Evolutionary conservation across 1,140 invertebrate species (phyloP).

Genomic region (Drosophila varians): DNA sequence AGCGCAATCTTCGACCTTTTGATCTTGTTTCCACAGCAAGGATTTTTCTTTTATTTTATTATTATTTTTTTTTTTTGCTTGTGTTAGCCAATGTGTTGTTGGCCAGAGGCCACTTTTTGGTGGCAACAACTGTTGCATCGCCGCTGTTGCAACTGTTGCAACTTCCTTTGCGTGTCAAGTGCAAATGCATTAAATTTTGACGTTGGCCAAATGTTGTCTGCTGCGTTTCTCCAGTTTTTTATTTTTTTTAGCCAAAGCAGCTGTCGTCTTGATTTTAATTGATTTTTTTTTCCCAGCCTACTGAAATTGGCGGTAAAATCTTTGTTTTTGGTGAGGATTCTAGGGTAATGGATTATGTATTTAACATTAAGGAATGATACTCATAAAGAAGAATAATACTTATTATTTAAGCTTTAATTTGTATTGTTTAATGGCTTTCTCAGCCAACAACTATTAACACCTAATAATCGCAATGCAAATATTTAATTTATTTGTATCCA

Average conservation of each 20-base stretch:
- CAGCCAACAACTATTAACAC: background rate
- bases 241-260: constrained; percentile 30
- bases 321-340: constrained; percentile 43
- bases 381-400: too few species aligned
- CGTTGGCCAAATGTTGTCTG: constrained; percentile 63
- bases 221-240: constrained; percentile 10
- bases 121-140: constrained; percentile 39
- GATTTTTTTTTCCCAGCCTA: constrained; percentile 62
- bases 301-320: constrained; percentile 54
- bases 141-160: constrained; percentile 49
- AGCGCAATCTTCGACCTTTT: constrained; percentile 79
- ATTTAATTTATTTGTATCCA: background rate
- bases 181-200: constrained; percentile 79
- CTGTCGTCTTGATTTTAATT: constrained; percentile 80
- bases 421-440: background rate
- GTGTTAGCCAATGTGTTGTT: constrained; percentile 18
- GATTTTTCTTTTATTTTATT: constrained; percentile 8
- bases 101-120: constrained; percentile 46
- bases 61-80: background rate
- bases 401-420: too few species aligned
- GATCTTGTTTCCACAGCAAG: constrained; percentile 68
- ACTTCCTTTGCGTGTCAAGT: constrained; percentile 81
- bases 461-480: background rate
- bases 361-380: too few species aligned
- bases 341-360: background rate